Percentiles rank a stretch among this genome's conserved stretches.
These are phyloP conservation scores for Congeria kusceri DNA, from an alignment of 2,888 invertebrate species.

Conservation along the genomic window DNA sequence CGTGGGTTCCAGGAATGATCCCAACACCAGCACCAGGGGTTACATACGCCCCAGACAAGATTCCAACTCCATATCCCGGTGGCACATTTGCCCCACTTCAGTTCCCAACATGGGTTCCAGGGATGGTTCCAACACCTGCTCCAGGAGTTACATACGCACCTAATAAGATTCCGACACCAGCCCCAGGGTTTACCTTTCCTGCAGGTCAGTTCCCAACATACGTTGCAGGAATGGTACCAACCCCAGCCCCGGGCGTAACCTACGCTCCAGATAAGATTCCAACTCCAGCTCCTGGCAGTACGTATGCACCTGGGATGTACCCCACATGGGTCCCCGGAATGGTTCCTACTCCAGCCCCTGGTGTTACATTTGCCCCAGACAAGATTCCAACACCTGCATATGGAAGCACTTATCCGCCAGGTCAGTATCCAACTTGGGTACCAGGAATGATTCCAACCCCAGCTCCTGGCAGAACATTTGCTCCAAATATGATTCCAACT, in stretches of 20 bases:
- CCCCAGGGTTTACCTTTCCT: slow-evolving; percentile 62
- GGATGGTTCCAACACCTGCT: slow-evolving; percentile 65
- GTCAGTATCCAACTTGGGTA: slow-evolving; percentile 60
- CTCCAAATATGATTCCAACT: slow-evolving; percentile 64
- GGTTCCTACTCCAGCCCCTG: slow-evolving; percentile 64
- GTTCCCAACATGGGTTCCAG: slow-evolving; percentile 59
- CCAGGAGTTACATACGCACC: slow-evolving; percentile 64
- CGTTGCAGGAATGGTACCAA: slow-evolving; percentile 65
- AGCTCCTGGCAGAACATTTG: slow-evolving; percentile 62
- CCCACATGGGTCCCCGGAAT: slow-evolving; percentile 63
- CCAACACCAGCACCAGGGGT: slow-evolving; percentile 61
- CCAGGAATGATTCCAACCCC: slow-evolving; percentile 66
- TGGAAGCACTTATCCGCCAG: slow-evolving; percentile 63
- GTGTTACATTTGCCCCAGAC: slow-evolving; percentile 55
- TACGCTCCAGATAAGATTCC: slow-evolving; percentile 60
- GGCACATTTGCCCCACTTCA: slow-evolving; percentile 49
- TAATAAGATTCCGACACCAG: slow-evolving; percentile 61
- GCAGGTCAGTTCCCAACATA: slow-evolving; percentile 59
- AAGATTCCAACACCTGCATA: slow-evolving; percentile 62
- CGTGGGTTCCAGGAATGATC: slow-evolving; percentile 60
- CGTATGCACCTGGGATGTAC: slow-evolving; percentile 55
- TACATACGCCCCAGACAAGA: slow-evolving; percentile 50
- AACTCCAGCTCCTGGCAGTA: slow-evolving; percentile 62
- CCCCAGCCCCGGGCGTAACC: slow-evolving; percentile 53
- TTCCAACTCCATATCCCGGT: slow-evolving; percentile 58